Percentiles rank a stretch among this genome's conserved stretches.
These are phyloP conservation scores for Zenarchopterus dispar DNA, from an alignment of 2,797 vertebrate species.

Conservation along the genomic window DNA sequence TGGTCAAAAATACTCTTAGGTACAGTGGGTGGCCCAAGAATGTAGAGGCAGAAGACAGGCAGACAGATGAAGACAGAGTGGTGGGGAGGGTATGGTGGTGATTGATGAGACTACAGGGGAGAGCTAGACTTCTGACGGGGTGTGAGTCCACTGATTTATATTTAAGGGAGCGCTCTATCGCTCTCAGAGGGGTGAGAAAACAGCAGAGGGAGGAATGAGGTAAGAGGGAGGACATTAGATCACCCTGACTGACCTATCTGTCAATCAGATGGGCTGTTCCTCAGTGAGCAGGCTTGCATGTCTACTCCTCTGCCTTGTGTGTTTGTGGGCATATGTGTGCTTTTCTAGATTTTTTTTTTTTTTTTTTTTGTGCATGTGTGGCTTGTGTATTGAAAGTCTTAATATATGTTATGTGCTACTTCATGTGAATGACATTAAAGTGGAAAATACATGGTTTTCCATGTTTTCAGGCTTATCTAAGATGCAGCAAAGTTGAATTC, in stretches of 20 bases:
- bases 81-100: constrained; percentile 58
- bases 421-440: no score
- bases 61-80: constrained; percentile 61
- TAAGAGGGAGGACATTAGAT: constrained; percentile 68
- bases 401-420: no score
- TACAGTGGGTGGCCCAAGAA: constrained; percentile 10
- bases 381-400: no score
- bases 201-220: constrained; percentile 45
- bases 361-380: no score
- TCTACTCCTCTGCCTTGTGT: constrained; percentile 16
- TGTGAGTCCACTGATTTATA: constrained; percentile 78
- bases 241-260: constrained; percentile 44
- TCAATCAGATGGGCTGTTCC: constrained; percentile 51
- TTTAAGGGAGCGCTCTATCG: constrained; percentile 70
- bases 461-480: no score
- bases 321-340: constrained; percentile 3
- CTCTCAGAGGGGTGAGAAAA: constrained; percentile 62
- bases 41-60: constrained; percentile 35
- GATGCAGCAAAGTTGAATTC: no score
- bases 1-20: constrained; percentile 21
- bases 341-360: no score
- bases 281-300: constrained; percentile 12
- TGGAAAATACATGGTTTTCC: no score
- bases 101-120: constrained; percentile 75
- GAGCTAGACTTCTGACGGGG: constrained; percentile 66